Evolutionary conservation across 37 sponge, comb jelly and placozoan genomes (phyloP), one percentile per base, ranked within the genome.

Genomic region (Oscarella lobularis): DNA sequence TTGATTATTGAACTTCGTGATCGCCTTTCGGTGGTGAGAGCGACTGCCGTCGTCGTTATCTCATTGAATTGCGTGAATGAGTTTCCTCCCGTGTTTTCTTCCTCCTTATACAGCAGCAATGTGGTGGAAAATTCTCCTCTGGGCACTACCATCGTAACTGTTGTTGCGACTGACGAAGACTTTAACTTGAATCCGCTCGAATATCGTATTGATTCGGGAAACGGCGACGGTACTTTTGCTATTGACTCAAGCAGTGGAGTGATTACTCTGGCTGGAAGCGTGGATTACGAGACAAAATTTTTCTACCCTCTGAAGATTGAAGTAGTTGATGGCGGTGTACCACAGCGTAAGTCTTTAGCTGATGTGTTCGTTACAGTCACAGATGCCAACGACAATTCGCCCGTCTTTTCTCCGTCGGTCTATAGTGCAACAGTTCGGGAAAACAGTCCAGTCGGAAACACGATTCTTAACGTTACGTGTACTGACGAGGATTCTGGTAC

Each of bases 111-210:
- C 77, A 2, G 27, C 9, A 67, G 74, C 35, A 35, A 40, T n/a
- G 33, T 90, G 3, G 37, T 41, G 65, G 91, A 90, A 71, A 79
- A 72, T 31, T 36, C 79, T 37, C 9, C 35, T 1, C 74, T 87
- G n/a, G 89, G 89, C 2, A 40, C 41, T 1, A 5, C 31, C 2
- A 76, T 66, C n/a, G 37, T 0, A 14, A 48, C 39, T 0, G 87
- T 90, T 0, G n/a, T 20, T 31, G 91, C 91, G 14, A 81, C 69
- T 1, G 91, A 90, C 37, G 38, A 37, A n/a, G 91, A 90, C 71
- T 69, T 86, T 1, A 70, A 83, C 20, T 9, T 27, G 14, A 20
- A 20, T 48, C 14, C 9, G 14, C 14, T 48, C 14, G 20, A 9
- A 20, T 48, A 48, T 20, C 14, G 14, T 20, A 48, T 48, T 48